Evolutionary conservation across 2,113 vertebrate species (phyloP).

Genomic region (Oncorhynchus gorbuscha): DNA sequence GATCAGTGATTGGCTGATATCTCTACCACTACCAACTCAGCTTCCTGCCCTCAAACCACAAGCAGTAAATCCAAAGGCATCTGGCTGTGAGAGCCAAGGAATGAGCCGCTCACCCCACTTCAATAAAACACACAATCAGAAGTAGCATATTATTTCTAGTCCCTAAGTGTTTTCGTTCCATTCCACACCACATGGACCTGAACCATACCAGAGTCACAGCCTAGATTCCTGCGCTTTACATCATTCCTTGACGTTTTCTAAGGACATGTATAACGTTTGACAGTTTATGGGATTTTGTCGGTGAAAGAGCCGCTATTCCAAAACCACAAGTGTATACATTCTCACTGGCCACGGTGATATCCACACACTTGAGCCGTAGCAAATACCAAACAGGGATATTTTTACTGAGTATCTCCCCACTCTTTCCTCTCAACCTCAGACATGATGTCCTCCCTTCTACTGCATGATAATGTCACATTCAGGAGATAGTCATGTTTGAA

Average conservation of each 20-base stretch:
- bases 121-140: slow-evolving; percentile 37
- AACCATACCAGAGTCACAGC: slow-evolving; percentile 36
- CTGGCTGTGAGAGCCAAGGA: neutral
- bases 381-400: neutral
- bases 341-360: slow-evolving; percentile 1
- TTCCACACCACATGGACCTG: slow-evolving; percentile 9
- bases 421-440: neutral
- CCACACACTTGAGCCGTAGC: neutral
- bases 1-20: neutral
- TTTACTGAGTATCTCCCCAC: neutral
- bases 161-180: slow-evolving; percentile 23
- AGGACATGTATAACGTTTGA: slow-evolving; percentile 55
- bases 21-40: slow-evolving; percentile 8
- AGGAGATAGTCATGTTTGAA: neutral
- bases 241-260: slow-evolving; percentile 56
- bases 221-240: slow-evolving; percentile 32
- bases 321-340: slow-evolving; percentile 61
- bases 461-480: neutral
- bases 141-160: slow-evolving; percentile 25
- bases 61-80: neutral
- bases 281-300: slow-evolving; percentile 46
- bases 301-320: slow-evolving; percentile 48
- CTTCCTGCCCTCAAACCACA: neutral
- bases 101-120: neutral
- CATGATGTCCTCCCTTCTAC: too few species aligned